phyloP scores from a whole-genome alignment of 2,888 invertebrate genomes.

The Mythimna pallens region DNA sequence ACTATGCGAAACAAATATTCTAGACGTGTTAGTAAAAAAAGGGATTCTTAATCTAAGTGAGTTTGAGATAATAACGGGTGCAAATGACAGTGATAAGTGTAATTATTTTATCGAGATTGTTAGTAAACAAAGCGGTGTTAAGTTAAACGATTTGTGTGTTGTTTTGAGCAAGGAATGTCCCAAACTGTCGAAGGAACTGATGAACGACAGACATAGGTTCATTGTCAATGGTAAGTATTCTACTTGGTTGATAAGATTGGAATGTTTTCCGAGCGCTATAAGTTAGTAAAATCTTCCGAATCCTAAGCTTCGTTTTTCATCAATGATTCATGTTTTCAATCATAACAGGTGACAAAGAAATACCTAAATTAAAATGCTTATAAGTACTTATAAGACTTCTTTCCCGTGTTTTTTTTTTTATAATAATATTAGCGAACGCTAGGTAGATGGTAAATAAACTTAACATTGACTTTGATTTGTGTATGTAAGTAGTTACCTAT shows the following conservation, averaged over 20 bases:
- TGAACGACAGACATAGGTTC: conserved; percentile 90
- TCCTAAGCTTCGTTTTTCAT: background rate
- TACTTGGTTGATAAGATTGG: conserved; percentile 29
- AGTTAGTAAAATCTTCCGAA: conserved; percentile 9
- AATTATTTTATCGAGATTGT: conserved; percentile 91
- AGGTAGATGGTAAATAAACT: background rate
- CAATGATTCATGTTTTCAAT: background rate
- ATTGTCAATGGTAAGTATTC: conserved; percentile 83
- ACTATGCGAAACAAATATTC: conserved; percentile 91
- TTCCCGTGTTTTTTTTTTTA: background rate
- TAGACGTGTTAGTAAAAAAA: conserved; percentile 92
- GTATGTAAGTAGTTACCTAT: background rate
- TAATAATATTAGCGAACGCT: background rate
- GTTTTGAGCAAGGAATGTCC: conserved; percentile 92
- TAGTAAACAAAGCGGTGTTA: conserved; percentile 91
- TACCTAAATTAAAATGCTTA: background rate
- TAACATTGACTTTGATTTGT: conserved; percentile 26
- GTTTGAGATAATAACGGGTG: conserved; percentile 89
- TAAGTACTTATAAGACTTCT: background rate
- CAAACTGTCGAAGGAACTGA: conserved; percentile 91
- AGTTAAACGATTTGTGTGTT: conserved; percentile 91
- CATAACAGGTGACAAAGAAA: background rate
- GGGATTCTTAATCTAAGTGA: conserved; percentile 92
- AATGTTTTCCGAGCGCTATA: conserved; percentile 1
- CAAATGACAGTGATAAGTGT: conserved; percentile 89